Evolutionary conservation across 2,888 invertebrate species (phyloP).

Genomic region (Antitype chi): DNA sequence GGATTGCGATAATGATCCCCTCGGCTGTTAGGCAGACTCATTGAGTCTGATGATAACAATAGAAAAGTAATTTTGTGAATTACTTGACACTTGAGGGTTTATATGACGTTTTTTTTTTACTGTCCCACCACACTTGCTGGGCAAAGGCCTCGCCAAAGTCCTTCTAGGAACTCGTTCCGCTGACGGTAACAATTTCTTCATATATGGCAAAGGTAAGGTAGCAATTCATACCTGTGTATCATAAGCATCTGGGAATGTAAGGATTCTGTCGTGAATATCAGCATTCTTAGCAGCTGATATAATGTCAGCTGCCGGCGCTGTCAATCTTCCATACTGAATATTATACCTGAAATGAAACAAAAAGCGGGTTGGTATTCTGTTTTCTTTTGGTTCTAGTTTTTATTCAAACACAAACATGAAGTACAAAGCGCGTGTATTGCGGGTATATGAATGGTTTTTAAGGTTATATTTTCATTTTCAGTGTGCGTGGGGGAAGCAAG

Average conservation of each 20-base stretch:
- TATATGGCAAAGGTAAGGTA: not conserved
- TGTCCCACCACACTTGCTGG: not conserved
- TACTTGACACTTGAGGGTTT: no score
- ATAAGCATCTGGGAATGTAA: constrained; percentile 97
- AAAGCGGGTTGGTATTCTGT: not conserved
- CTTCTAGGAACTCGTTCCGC: not conserved
- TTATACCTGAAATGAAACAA: constrained; percentile 93
- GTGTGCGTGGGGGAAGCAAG: not conserved
- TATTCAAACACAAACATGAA: not conserved
- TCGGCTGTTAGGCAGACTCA: no score
- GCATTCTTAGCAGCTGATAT: constrained; percentile 97
- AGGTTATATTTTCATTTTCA: not conserved
- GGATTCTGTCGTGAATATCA: constrained; percentile 97
- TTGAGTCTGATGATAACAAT: no score
- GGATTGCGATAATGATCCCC: no score
- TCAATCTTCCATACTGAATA: constrained; percentile 97
- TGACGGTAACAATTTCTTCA: not conserved
- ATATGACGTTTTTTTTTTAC: not conserved
- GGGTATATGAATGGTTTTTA: not conserved
- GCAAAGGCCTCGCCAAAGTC: not conserved
- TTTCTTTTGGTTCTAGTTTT: not conserved
- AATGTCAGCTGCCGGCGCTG: constrained; percentile 95
- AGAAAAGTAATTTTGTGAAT: no score
- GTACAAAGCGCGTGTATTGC: not conserved
- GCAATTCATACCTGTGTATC: constrained; percentile 92